Base-by-base conservation (phyloP, 2,113 vertebrate genomes). In the Ardeotis arabs region DNA sequence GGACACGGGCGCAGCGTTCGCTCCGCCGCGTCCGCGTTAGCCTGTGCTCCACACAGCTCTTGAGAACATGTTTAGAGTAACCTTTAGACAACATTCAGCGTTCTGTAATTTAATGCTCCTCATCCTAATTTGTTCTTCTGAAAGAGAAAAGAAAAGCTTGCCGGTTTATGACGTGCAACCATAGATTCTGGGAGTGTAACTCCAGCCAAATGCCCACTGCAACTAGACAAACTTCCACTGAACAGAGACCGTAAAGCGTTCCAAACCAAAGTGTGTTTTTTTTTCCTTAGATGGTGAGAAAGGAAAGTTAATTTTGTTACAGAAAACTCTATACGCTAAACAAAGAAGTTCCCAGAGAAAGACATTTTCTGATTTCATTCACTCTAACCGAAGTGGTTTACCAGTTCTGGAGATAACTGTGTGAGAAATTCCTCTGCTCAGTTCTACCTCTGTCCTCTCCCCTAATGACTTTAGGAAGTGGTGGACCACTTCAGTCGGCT, bases 181-280 rank as follows among this genome's bases (percentile, higher is more conserved):
- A 0, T 4, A 7, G 60, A 20, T 87, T n/a, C 52, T 28, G 52
- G 63, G n/a, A 77, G 64, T 1, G 31, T n/a, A 58, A 75, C 77
- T 62, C 33, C 84, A 89, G 92, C 88, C 74, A 13, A 55, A 69
- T 5, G 25, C 86, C 50, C 62, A 18, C 66, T n/a, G 53, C 62
- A 55, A 70, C 86, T 74, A 92, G 89, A 59, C 62, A 82, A 95
- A 84, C 81, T 94, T 96, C 87, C 94, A 96, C 96, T 79, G 93
- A 96, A 92, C 31, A 93, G 28, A 84, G 50, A 89, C 60, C 28
- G 58, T 49, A 35, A 49, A 55, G 47, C 21, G 22, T 9, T 77
- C 47, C 73, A 59, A 75, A 80, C 35, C 41, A 29, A 79, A 87
- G 62, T 14, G 16, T 1, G 13, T 35, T 60, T 53, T 56, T 80